phyloP scores from a whole-genome alignment of 2,797 vertebrate species.

The Cheirogaleus major region DNA sequence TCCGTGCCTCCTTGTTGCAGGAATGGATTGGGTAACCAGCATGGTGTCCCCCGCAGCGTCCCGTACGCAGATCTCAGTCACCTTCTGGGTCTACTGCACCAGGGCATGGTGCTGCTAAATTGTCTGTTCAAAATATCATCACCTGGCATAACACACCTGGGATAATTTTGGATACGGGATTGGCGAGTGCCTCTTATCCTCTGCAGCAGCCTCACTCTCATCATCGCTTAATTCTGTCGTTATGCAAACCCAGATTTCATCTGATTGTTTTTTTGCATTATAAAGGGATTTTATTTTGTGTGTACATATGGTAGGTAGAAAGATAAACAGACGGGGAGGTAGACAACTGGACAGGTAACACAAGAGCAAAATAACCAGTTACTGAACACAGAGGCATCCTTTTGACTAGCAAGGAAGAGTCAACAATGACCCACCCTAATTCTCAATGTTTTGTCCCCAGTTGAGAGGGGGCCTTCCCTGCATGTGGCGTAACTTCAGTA shows the following conservation, averaged over 20 bases:
- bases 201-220: fast-evolving
- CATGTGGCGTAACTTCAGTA: neutral
- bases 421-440: fast-evolving
- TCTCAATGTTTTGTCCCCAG: neutral
- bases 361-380: neutral
- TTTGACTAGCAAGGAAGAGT: neutral
- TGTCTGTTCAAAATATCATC: neutral
- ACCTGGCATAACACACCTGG: too few relatives aligned
- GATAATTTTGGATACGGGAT: fast-evolving
- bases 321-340: neutral
- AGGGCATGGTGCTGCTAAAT: fast-evolving
- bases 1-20: fast-evolving
- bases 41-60: too few relatives aligned
- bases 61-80: too few relatives aligned
- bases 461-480: neutral
- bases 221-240: fast-evolving
- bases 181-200: fast-evolving
- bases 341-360: neutral
- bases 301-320: neutral
- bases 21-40: neutral
- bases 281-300: neutral
- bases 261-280: neutral
- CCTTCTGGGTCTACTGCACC: neutral
- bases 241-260: neutral
- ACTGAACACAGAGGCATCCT: fast-evolving